Evolutionary conservation across 2,888 invertebrate species (phyloP), one percentile per base, ranked within the genome.

Genomic region (Heliconius cydno): DNA sequence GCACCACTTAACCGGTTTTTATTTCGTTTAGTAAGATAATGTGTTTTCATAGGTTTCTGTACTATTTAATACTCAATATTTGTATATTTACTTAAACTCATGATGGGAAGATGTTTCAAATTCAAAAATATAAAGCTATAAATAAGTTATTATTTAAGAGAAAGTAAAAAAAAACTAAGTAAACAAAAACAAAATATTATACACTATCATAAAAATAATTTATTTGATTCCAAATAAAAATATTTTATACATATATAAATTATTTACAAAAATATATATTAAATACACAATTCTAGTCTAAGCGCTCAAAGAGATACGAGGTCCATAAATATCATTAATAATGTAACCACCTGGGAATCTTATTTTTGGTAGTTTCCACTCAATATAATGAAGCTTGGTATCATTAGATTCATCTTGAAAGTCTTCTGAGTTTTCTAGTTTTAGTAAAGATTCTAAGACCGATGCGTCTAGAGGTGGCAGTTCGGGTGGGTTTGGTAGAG

Each of bases 271-370:
- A 28, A 28, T 52, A 30, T n/a, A 34, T n/a, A 41, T 38, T 30
- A 38, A 38, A 22, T 57, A 72, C 12, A 72, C 6, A 41, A 52
- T 10, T 22, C 9, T 6, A 57, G 2, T 52, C 25, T 71, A 71
- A 52, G 22, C 72, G 0, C 22, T 57, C 52, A 28, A 52, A 52
- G 46, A 7, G 22, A 72, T 52, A 30, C 22, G 52, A 57, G 72
- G 72, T 28, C 52, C 52, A 30, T 28, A 72, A 22, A 52, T 28
- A 10, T 72, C 72, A 72, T 46, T 30, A 30, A 52, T 30, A 52
- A 46, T 72, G 1, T 52, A 72, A 57, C 52, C 71, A 10, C 72
- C 52, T 30, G 72, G 72, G 72, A 72, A 72, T 72, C 57, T 57
- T 52, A 72, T 72, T 57, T 72, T 52, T 10, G 72, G 72, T 10